phyloP scores from a whole-genome alignment of 2,797 vertebrate species.

The Phrynocephalus forsythii region DNA sequence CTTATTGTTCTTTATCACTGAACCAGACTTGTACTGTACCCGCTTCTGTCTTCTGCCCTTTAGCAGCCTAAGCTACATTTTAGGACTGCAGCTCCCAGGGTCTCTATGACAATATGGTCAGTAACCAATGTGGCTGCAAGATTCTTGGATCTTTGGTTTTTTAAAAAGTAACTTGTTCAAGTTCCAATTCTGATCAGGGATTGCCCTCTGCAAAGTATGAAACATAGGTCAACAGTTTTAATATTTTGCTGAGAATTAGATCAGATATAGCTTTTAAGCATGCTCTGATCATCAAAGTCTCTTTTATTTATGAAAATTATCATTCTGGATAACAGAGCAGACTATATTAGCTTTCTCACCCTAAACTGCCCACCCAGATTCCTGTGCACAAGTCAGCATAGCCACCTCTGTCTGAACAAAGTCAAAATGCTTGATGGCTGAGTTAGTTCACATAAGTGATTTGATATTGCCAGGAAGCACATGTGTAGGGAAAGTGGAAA shows the following conservation, averaged over 20 bases:
- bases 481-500: not conserved
- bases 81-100: too few species aligned
- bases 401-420: not conserved
- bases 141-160: too few species aligned
- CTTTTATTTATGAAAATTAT: not conserved
- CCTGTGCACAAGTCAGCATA: not conserved
- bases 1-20: too few species aligned
- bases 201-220: not conserved
- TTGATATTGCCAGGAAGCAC: not conserved
- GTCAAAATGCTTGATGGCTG: not conserved
- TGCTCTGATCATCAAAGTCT: not conserved
- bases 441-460: not conserved
- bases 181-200: not conserved
- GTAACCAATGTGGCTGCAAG: too few species aligned
- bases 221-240: not conserved
- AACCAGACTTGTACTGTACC: too few species aligned
- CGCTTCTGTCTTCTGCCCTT: too few species aligned
- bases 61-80: too few species aligned
- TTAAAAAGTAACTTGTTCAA: not conserved
- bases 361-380: not conserved
- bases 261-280: not conserved
- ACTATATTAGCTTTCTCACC: not conserved
- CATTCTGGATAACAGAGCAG: not conserved
- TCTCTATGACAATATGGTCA: too few species aligned
- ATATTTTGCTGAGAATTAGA: not conserved